Evolutionary conservation across 2,888 invertebrate species (phyloP), one percentile per base, ranked within the genome.

Genomic region (Embidobia sp.): DNA sequence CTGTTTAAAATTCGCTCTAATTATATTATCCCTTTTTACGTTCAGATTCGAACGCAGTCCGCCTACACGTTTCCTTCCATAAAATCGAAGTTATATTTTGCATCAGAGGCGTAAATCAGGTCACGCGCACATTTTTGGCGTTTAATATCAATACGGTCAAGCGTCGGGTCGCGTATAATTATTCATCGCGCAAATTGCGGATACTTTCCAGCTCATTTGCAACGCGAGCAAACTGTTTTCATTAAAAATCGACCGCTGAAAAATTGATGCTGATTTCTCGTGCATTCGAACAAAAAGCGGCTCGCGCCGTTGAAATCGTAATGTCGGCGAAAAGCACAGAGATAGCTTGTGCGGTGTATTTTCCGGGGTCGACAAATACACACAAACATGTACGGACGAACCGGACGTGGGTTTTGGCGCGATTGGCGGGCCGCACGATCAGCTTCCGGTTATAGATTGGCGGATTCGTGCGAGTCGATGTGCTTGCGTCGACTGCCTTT

Each of bases 391-490:
- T 33, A 61, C 78, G 8, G 51, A 73, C 82, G 80, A 79, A 80
- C 83, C 85, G 85, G 84, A 85, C 83, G 84, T 82, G 81, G 84
- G 83, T 84, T 85, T 84, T 48, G 64, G 66, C 19, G 51, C 57
- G 67, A 57, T 69, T 55, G 74, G 80, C 81, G 80, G 81, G 80
- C 80, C 81, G 82, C 83, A 82, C 85, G 83, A 85, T 85, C 83
- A 83, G 84, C 84, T 84, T 85, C 86, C 85, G 85, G 85, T 86
- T 84, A 84, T 81, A 84, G 83, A 81, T 81, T 81, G 75, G 77
- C 59, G 81, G 80, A 84, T 84, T 84, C 83, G 78, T 63, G 78
- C 42, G 49, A 49, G 55, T 66, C 27, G 83, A 70, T 66, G 80
- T 73, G 79, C 74, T 72, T 76, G 74, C 75, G 66, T 59, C 49